Evolutionary conservation across 2,113 vertebrate species (phyloP).

Genomic region (Mesoclemmys tuberculata): DNA sequence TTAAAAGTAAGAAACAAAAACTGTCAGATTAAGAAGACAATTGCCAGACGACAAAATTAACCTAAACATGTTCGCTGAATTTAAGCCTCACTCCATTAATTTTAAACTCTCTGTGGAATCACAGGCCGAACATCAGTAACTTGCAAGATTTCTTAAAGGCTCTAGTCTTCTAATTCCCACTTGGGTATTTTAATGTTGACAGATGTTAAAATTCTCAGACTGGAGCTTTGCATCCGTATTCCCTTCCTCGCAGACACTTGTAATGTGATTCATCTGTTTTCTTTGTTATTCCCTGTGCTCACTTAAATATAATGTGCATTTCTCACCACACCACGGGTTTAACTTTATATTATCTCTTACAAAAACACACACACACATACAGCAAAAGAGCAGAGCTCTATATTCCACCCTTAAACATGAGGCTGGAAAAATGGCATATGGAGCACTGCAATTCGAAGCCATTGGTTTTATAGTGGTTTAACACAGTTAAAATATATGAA

Average conservation of each 20-base stretch:
- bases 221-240: slow-evolving; percentile 66
- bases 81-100: slow-evolving; percentile 64
- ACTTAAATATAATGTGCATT: slow-evolving; percentile 72
- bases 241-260: slow-evolving; percentile 74
- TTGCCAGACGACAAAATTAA: slow-evolving; percentile 60
- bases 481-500: neutral
- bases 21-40: slow-evolving; percentile 36
- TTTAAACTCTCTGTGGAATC: slow-evolving; percentile 61
- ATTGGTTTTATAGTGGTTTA: neutral
- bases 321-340: slow-evolving; percentile 61
- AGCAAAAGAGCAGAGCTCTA: neutral
- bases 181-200: slow-evolving; percentile 74
- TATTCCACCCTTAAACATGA: neutral
- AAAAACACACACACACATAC: neutral
- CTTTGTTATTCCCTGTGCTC: slow-evolving; percentile 72
- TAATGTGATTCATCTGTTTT: slow-evolving; percentile 73
- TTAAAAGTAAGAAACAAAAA: slow-evolving; percentile 41
- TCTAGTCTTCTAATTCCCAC: slow-evolving; percentile 70
- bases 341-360: slow-evolving; percentile 48
- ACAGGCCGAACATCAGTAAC: slow-evolving; percentile 64
- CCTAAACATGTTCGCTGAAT: slow-evolving; percentile 35
- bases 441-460: neutral
- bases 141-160: slow-evolving; percentile 71
- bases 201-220: slow-evolving; percentile 76
- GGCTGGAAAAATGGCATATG: neutral